A percentile compares a stretch with the other conserved stretches of the same genome.
phyloP scores from a whole-genome alignment of 2,888 invertebrate species.

The Hylaea fasciaria region DNA sequence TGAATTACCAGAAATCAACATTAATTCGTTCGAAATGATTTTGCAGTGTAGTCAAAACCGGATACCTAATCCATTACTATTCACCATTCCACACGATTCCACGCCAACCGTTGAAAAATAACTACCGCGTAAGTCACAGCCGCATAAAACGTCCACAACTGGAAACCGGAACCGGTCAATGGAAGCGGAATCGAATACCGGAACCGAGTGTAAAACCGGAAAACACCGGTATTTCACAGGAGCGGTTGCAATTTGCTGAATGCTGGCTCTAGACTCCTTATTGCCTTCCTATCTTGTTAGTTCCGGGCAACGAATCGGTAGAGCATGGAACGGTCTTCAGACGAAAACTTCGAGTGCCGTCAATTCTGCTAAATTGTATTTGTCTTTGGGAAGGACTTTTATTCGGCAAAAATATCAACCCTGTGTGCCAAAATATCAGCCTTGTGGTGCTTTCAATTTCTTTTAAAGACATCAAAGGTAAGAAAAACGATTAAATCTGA shows the following conservation, averaged over 20 bases:
- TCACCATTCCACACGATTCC: neutral
- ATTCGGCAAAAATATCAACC: neutral
- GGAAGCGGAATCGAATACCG: slow-evolving; percentile 32
- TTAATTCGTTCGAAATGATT: no score
- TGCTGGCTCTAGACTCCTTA: slow-evolving; percentile 26
- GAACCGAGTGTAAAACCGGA: slow-evolving; percentile 33
- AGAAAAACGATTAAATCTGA: neutral
- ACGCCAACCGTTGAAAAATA: slow-evolving; percentile 6
- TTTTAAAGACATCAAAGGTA: neutral
- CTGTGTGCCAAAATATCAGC: neutral
- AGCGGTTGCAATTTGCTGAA: slow-evolving; percentile 36
- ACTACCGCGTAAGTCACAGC: slow-evolving; percentile 15
- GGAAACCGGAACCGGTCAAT: slow-evolving; percentile 31
- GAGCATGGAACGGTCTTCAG: slow-evolving; percentile 6
- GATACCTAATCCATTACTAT: no score
- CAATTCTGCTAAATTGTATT: slow-evolving; percentile 12
- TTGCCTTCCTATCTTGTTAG: slow-evolving; percentile 32
- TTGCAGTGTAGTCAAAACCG: no score
- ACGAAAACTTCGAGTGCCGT: slow-evolving; percentile 13
- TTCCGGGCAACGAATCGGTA: slow-evolving; percentile 26
- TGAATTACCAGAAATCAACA: no score
- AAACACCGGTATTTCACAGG: slow-evolving; percentile 35
- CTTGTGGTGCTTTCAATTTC: neutral
- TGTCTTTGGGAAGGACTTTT: slow-evolving; percentile 5
- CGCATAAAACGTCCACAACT: slow-evolving; percentile 21